Conservation (phyloP, 2,113 vertebrate genomes). For the Brevimyrus niger region DNA sequence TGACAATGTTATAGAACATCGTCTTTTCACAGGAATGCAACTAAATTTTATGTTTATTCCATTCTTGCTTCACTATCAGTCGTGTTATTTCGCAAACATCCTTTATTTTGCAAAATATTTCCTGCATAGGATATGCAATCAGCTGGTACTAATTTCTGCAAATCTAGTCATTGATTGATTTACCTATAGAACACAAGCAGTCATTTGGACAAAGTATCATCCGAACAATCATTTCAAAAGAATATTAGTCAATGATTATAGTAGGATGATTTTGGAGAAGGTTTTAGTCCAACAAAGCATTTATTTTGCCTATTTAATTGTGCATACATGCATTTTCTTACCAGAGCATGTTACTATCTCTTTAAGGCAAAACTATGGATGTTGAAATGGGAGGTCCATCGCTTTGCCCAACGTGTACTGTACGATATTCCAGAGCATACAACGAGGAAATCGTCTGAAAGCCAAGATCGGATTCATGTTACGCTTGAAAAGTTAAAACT, state of each 20-base stretch:
- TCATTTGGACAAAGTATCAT: neutral
- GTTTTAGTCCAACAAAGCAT: neutral
- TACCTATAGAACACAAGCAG: neutral
- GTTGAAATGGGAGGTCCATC: conserved; percentile 14
- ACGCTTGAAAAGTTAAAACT: neutral
- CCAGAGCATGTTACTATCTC: neutral
- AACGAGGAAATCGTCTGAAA: conserved; percentile 7
- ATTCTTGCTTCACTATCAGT: neutral
- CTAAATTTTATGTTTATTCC: neutral
- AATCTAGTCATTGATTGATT: neutral
- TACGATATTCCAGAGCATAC: conserved; percentile 1
- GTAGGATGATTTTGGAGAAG: neutral
- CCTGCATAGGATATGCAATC: neutral
- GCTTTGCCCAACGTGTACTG: conserved; percentile 11
- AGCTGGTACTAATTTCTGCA: neutral
- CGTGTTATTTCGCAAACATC: neutral
- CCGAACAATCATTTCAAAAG: neutral
- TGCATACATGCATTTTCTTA: neutral
- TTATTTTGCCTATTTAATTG: neutral
- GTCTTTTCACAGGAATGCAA: neutral
- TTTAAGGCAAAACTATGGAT: conserved; percentile 21
- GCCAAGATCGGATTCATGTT: neutral
- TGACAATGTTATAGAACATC: neutral
- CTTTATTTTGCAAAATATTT: too few species aligned
- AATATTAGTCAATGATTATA: neutral